Evolutionary conservation across 2,888 invertebrate genomes (phyloP), one percentile per base, ranked within the genome.

Genomic region (Halocaridina rubra): DNA sequence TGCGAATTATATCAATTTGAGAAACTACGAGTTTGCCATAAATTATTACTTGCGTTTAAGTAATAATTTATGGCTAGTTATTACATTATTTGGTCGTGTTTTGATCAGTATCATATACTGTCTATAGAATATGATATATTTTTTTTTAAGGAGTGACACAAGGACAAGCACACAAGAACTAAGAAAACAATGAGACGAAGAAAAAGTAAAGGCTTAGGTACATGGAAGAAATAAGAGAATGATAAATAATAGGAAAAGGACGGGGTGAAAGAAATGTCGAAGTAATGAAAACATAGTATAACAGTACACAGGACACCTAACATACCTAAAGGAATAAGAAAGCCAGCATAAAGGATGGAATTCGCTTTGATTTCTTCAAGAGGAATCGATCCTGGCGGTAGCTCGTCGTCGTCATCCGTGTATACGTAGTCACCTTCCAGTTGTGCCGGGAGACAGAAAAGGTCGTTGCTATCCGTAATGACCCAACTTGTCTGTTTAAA

Each of bases 321-420:
- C 87, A 74, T 76, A 87, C 87, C 78, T 13, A 87, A 77, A 27
- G 87, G 87, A 80, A 87, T 87, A 19, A 80, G 82, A 67, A 87
- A 87, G 13, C 87, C 87, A 61, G 30, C 85, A 39, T 87, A 87
- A 7, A 85, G 82, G 69, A 87, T 87, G 30, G 87, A 86, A 46
- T 85, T 86, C 27, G 87, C 87, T 19, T 81, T 87, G 13, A 87
- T 77, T 24, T 79, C 67, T 22, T 76, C 71, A 2, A 87, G 74
- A 22, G 80, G 85, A 0, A 87, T 78, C 13, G 87, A 87, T 3
- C 87, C 87, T 16, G 87, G 82, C 4, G 87, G 87, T 16, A 87
- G 74, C 59, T 87, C 87, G 24, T 87, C 85, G 0, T 85, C 87
- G n/a, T 67, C 78, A 29, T 87, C 87, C 1, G 87, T 87, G 72